A percentile compares a stretch with the other conserved stretches of the same genome.
Conservation (phyloP, 30 jellyfish, hydroid and myxozoan genomes). For the Aurelia coerulea region DNA sequence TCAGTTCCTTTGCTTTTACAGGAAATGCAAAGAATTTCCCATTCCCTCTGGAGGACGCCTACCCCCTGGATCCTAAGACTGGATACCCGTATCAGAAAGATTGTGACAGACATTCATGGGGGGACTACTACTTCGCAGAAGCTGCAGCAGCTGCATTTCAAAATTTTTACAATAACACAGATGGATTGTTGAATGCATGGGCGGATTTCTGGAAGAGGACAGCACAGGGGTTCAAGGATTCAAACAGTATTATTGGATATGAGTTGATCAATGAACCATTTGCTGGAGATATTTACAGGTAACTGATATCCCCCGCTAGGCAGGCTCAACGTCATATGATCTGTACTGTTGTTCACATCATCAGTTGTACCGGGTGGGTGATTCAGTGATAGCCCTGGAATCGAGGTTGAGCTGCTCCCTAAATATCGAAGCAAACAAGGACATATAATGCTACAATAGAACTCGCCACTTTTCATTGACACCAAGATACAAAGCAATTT, state of each 20-base stretch:
- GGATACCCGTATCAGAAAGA: constrained; percentile 96
- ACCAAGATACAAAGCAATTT: no score
- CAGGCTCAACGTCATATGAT: no score
- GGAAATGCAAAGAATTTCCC: constrained; percentile 89
- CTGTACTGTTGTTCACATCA: no score
- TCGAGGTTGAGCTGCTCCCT: no score
- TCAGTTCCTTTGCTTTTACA: not conserved
- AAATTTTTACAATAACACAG: constrained; percentile 85
- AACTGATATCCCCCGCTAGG: not conserved
- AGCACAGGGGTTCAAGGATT: constrained; percentile 78
- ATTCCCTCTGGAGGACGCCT: constrained; percentile 78
- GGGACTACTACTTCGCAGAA: constrained; percentile 89
- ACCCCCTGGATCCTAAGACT: constrained; percentile 81
- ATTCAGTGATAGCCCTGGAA: no score
- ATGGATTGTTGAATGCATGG: constrained; percentile 89
- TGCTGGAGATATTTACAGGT: constrained; percentile 91
- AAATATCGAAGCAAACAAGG: no score
- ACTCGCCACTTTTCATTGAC: no score
- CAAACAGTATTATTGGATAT: constrained; percentile 80
- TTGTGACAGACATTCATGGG: constrained; percentile 88
- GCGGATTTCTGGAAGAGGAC: constrained; percentile 93
- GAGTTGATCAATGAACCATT: constrained; percentile 94
- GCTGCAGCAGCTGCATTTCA: constrained; percentile 95
- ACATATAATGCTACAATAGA: no score
- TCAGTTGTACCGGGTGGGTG: no score